phyloP scores from a whole-genome alignment of 64 coral and sea anemone species.

The Stylophora pistillata region DNA sequence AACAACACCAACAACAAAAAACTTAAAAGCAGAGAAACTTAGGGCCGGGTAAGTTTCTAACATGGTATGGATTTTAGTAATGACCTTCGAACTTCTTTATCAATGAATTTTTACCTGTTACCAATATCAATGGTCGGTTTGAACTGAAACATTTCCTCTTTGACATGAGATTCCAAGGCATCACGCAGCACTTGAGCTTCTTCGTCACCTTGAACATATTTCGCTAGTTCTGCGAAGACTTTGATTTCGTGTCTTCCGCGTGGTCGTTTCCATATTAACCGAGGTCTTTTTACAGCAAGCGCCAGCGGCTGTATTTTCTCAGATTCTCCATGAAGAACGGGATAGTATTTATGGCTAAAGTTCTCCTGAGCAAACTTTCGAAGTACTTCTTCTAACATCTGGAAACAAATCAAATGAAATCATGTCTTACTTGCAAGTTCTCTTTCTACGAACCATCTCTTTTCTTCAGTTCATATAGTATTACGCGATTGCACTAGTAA shows the following conservation, averaged over 20 bases:
- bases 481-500: no score
- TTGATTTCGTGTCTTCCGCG: neutral
- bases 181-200: neutral
- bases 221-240: neutral
- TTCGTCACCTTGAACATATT: neutral
- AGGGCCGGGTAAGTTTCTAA: no score
- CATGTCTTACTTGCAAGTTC: no score
- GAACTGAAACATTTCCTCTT: neutral
- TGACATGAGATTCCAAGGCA: neutral
- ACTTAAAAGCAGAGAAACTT: no score
- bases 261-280: neutral
- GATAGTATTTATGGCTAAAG: neutral
- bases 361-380: neutral
- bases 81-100: no score
- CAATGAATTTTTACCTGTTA: no score
- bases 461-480: no score
- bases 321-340: neutral
- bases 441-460: no score
- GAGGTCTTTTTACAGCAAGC: neutral
- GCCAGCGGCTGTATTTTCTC: neutral
- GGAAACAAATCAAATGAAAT: neutral
- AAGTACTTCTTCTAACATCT: neutral
- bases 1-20: no score
- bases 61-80: no score
- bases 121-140: no score